Conservation (phyloP, 2,888 invertebrate species). For the Dioctria linearis region DNA sequence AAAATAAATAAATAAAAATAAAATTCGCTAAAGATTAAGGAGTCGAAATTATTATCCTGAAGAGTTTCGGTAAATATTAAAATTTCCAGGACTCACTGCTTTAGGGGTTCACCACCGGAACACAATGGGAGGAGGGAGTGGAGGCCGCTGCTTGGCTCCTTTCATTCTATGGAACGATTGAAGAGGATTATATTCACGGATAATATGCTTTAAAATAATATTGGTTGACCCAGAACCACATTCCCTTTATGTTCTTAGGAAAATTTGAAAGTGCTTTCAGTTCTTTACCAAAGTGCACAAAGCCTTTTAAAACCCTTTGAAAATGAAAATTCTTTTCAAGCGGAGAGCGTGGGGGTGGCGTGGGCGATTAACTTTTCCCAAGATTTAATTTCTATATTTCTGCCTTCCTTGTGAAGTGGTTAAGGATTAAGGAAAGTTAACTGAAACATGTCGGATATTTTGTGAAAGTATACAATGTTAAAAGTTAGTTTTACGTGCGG, state of each 20-base stretch:
- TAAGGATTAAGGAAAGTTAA: conserved; percentile 14
- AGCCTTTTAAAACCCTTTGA: conserved; percentile 9
- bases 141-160: too few species aligned
- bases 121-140: too few species aligned
- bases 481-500: too few species aligned
- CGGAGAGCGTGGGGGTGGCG: not conserved
- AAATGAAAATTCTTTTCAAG: conserved; percentile 12
- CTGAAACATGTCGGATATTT: not conserved
- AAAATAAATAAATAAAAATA: not conserved
- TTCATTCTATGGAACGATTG: not conserved
- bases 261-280: conserved; percentile 2
- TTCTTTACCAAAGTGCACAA: conserved; percentile 32
- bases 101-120: too few species aligned
- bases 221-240: conserved; percentile 9
- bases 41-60: conserved; percentile 12
- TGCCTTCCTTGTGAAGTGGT: conserved; percentile 7
- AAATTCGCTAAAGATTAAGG: not conserved
- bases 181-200: conserved; percentile 12
- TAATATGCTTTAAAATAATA: conserved; percentile 5
- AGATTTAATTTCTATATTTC: conserved; percentile 26
- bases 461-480: not conserved
- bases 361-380: conserved; percentile 14
- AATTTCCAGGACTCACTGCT: not conserved
- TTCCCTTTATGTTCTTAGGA: not conserved
- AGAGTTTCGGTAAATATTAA: conserved; percentile 19